phyloP scores from a whole-genome alignment of 2,797 vertebrate species.

The Pipistrellus pygmaeus region DNA sequence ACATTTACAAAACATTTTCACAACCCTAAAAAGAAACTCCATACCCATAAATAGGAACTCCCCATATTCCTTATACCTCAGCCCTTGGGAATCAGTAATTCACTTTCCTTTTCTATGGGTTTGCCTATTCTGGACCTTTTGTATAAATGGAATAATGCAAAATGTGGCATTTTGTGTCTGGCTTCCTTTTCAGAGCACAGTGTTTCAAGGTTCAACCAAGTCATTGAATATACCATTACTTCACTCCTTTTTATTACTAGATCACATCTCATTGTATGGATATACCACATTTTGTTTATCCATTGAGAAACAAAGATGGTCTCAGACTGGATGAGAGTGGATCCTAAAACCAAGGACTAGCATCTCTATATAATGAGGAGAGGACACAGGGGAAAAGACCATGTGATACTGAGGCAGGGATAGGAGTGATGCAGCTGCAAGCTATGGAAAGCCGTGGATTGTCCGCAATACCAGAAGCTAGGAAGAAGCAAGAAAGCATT shows the following conservation, averaged over 20 bases:
- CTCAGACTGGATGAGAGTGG: neutral
- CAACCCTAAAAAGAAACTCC: neutral
- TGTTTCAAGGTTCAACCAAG: neutral
- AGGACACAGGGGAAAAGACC: neutral
- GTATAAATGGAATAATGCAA: neutral
- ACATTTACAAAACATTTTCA: neutral
- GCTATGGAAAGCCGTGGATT: neutral
- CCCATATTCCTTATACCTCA: neutral
- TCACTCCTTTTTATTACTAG: neutral
- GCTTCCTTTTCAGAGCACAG: neutral
- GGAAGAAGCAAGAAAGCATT: neutral
- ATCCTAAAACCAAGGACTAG: neutral
- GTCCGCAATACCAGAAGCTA: neutral
- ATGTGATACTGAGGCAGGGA: neutral
- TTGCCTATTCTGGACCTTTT: neutral
- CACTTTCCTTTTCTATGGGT: neutral
- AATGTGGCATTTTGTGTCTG: neutral
- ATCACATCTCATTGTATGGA: neutral
- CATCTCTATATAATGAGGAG: neutral
- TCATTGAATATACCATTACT: neutral
- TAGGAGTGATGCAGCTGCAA: neutral
- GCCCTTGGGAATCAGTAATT: neutral
- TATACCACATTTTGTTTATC: neutral
- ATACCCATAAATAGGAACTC: neutral
- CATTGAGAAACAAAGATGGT: neutral